Conservation (phyloP, 2,797 vertebrate species). For the Austrolebias charrua region DNA sequence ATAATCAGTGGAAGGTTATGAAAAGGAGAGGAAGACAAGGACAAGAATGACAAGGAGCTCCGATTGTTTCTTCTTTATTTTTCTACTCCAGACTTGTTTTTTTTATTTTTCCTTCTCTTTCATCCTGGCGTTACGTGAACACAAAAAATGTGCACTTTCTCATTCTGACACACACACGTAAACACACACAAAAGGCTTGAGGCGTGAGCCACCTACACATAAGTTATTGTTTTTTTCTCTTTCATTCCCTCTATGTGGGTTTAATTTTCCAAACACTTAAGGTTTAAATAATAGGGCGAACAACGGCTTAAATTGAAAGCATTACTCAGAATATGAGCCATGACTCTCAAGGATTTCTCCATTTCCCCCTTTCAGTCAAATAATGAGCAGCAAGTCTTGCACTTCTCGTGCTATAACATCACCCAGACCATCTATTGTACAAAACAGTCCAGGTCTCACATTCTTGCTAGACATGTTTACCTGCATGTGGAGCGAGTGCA, state of each 20-base stretch:
- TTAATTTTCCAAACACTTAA: slow-evolving; percentile 60
- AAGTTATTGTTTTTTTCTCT: slow-evolving; percentile 40
- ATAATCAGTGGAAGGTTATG: slow-evolving; percentile 53
- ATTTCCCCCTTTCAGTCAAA: slow-evolving; percentile 23
- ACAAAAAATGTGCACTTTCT: slow-evolving; percentile 8
- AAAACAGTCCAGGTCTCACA: not conserved
- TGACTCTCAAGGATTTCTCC: slow-evolving; percentile 39
- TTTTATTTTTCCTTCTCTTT: not conserved
- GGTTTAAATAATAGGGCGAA: slow-evolving; percentile 66
- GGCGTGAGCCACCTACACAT: slow-evolving; percentile 49
- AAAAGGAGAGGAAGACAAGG: slow-evolving; percentile 37
- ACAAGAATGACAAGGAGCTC: slow-evolving; percentile 43
- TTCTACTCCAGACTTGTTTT: slow-evolving; percentile 20
- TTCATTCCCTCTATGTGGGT: slow-evolving; percentile 31
- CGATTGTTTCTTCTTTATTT: slow-evolving; percentile 40
- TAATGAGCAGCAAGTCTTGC: slow-evolving; percentile 2
- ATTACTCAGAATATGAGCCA: slow-evolving; percentile 54
- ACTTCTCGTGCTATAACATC: not conserved
- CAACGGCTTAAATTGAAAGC: slow-evolving; percentile 57
- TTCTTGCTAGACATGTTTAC: not conserved
- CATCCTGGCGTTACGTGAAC: slow-evolving; percentile 34
- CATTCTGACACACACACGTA: slow-evolving; percentile 19
- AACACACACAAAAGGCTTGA: slow-evolving; percentile 38
- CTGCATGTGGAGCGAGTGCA: not conserved
- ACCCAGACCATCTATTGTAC: not conserved